Base-by-base conservation (phyloP, 1,140 invertebrate species). In the Metopolophium dirhodum region DNA sequence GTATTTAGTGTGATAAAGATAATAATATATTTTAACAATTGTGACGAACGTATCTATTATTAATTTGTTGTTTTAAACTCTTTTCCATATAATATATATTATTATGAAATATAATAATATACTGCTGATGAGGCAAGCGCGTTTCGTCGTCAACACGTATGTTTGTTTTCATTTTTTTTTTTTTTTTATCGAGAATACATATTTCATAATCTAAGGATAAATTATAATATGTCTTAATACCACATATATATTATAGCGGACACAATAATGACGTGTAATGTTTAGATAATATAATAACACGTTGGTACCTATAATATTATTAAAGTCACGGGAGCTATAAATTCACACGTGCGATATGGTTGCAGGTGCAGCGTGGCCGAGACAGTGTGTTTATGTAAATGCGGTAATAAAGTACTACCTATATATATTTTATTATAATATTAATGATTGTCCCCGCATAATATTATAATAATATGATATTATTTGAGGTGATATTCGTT, bases 381-480 rank as follows among this genome's bases (percentile, higher is more conserved):
- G n/a, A 77, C 61, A 77, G 61, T 54, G 14, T 77, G 61, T 77
- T 77, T 77, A 77, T 77, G 61, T 77, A 77, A 77, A 77, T 77
- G 14, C 30, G 61, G 61, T 14, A 77, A 77, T 77, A 77, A 35
- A 77, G 14, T 77, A 77, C 14, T 47, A n/a, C n/a, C 30, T 77
- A 77, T n/a, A 30, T 30, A 35, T 77, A 37, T 37, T 37, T 30
- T 77, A 77, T n/a, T 77, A 77, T 35, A 77, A 18, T 77, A 77
- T 77, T 77, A 77, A 77, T 49, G 8, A 49, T 77, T 77, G 30
- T 77, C 14, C n/a, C 14, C n/a, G 20, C n/a, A 77, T 77, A 77
- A 77, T 35, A 77, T 77, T 77, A 35, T 77, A 77, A 77, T 77
- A 77, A 77, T 77, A 77, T 77, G 61, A 77, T n/a, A 68, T 61